Evolutionary conservation across 2,888 invertebrate genomes (phyloP).

Genomic region (Himalopsyche anomala): DNA sequence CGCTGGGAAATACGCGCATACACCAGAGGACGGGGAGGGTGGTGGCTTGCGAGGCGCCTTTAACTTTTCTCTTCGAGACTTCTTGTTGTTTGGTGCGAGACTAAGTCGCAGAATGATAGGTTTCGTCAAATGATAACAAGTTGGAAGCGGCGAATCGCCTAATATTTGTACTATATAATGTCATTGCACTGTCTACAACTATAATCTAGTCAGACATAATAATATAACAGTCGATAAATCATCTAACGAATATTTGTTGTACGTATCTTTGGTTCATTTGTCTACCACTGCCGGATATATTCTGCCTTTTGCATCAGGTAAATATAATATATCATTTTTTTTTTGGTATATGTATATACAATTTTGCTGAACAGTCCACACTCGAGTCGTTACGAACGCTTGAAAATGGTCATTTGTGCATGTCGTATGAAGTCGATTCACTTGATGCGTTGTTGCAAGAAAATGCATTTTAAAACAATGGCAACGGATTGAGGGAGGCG

Average conservation of each 20-base stretch:
- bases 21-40: constrained; percentile 12
- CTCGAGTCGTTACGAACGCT: too few relatives aligned
- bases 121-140: constrained; percentile 40
- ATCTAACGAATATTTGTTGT: too few relatives aligned
- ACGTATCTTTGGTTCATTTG: too few relatives aligned
- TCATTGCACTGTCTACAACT: background rate
- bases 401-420: too few relatives aligned
- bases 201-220: too few relatives aligned
- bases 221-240: too few relatives aligned
- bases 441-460: background rate
- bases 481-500: background rate
- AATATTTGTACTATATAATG: background rate
- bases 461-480: constrained; percentile 23
- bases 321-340: too few relatives aligned
- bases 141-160: background rate
- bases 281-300: too few relatives aligned
- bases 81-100: constrained; percentile 42
- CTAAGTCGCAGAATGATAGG: constrained; percentile 22
- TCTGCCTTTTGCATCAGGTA: too few relatives aligned
- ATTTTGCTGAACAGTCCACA: too few relatives aligned
- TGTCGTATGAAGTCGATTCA: background rate
- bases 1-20: constrained; percentile 31
- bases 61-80: constrained; percentile 45
- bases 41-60: constrained; percentile 28
- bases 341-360: too few relatives aligned